Percentiles rank a stretch among this genome's conserved stretches.
phyloP scores from a whole-genome alignment of 2,113 vertebrate genomes.

The Eptesicus fuscus region DNA sequence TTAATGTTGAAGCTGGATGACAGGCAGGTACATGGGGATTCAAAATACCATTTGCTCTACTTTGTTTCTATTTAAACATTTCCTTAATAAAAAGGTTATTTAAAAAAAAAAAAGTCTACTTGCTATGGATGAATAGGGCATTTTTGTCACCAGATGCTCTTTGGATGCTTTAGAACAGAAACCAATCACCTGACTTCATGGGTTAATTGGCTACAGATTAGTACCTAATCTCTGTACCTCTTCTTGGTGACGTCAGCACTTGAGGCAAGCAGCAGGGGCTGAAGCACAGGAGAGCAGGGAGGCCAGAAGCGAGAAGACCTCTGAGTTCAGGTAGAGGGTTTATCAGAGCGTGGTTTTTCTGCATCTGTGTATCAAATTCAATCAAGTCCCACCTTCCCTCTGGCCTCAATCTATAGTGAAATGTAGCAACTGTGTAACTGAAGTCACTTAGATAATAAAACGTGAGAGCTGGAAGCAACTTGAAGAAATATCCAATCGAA shows the following conservation, averaged over 20 bases:
- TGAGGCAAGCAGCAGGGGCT: background rate
- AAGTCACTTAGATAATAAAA: constrained; percentile 13
- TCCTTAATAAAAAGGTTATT: background rate
- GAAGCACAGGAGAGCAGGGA: background rate
- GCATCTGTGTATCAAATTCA: background rate
- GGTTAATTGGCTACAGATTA: background rate
- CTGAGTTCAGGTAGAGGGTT: background rate
- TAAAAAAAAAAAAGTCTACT: background rate
- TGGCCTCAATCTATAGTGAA: background rate
- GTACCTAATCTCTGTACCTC: background rate
- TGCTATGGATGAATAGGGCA: background rate
- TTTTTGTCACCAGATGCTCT: background rate
- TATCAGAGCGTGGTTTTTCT: background rate
- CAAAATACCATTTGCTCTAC: background rate
- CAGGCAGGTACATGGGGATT: background rate
- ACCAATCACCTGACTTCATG: background rate
- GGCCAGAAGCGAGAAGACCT: background rate
- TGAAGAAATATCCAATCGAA: background rate
- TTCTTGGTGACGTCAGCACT: background rate
- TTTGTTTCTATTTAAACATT: background rate
- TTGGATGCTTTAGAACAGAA: background rate
- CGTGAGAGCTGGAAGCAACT: background rate
- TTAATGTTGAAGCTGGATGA: background rate
- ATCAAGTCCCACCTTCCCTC: background rate
- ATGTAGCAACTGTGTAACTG: background rate